Conservation (phyloP, 64 coral and sea anemone species). For the Montipora efflorescens region DNA sequence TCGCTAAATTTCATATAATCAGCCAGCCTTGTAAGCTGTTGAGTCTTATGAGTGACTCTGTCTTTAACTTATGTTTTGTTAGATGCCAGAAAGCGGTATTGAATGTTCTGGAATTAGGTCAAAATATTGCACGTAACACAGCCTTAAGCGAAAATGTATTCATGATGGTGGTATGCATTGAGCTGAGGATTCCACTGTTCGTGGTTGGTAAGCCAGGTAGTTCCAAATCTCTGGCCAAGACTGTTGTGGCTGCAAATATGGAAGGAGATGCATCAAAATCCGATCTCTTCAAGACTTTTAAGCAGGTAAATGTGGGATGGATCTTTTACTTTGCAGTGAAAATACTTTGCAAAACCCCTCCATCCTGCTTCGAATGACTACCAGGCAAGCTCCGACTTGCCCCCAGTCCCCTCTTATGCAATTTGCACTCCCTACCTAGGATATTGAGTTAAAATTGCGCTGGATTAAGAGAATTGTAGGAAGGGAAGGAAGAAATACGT, state of each 20-base stretch:
- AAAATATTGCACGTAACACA: conserved; percentile 89
- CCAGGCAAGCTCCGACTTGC: too few species aligned
- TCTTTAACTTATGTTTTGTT: background rate
- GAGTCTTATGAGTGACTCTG: background rate
- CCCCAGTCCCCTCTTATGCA: too few species aligned
- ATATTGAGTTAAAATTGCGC: too few species aligned
- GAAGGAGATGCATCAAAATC: conserved; percentile 73
- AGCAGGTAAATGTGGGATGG: conserved; percentile 46
- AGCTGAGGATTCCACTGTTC: conserved; percentile 84
- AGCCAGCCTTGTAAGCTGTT: too few species aligned
- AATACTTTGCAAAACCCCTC: too few species aligned
- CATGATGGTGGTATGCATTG: conserved; percentile 88
- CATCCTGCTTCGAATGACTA: too few species aligned
- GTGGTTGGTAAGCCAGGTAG: conserved; percentile 87
- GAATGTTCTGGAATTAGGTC: conserved; percentile 72
- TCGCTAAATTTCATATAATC: too few species aligned
- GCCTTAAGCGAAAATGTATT: conserved; percentile 90
- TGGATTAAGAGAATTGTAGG: too few species aligned
- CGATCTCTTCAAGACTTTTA: conserved; percentile 81
- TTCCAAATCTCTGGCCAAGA: conserved; percentile 88
- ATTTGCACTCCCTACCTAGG: too few species aligned
- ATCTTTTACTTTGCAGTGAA: background rate
- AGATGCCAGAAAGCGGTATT: conserved; percentile 87
- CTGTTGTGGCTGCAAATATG: conserved; percentile 89
- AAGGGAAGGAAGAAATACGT: too few species aligned